A percentile compares a stretch with the other conserved stretches of the same genome.
These are phyloP conservation scores for Eulemur albifrons DNA, from an alignment of 2,797 vertebrate genomes.

Conservation along the genomic window DNA sequence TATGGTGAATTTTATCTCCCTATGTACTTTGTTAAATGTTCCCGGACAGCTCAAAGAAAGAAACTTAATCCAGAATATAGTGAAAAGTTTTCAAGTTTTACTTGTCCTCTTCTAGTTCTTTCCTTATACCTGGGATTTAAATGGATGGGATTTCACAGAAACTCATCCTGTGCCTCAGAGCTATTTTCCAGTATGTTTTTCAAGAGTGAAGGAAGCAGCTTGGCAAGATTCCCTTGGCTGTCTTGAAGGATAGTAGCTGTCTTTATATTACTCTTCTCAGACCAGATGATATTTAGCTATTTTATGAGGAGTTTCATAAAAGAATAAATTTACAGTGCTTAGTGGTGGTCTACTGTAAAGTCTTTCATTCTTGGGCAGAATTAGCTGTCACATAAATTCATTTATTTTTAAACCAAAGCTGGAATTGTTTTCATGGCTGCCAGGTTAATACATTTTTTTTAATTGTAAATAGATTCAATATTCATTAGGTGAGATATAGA, in stretches of 20 bases:
- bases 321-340: neutral
- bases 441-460: constrained; percentile 55
- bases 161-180: neutral
- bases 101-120: neutral
- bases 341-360: neutral
- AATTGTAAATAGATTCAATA: constrained; percentile 54
- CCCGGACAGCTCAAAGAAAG: neutral
- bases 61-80: neutral
- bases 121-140: neutral
- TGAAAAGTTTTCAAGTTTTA: neutral
- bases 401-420: constrained; percentile 57
- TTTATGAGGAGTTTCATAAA: constrained; percentile 32
- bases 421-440: constrained; percentile 51
- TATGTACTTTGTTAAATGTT: neutral
- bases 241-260: neutral
- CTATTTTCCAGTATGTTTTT: neutral
- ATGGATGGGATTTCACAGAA: neutral
- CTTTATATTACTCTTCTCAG: neutral
- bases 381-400: neutral
- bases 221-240: neutral
- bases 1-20: neutral
- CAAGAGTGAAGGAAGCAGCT: neutral
- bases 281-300: neutral
- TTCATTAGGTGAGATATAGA: neutral
- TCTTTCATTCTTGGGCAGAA: neutral